Conservation (phyloP, 2,113 vertebrate species). For the Toxostoma redivivum region DNA sequence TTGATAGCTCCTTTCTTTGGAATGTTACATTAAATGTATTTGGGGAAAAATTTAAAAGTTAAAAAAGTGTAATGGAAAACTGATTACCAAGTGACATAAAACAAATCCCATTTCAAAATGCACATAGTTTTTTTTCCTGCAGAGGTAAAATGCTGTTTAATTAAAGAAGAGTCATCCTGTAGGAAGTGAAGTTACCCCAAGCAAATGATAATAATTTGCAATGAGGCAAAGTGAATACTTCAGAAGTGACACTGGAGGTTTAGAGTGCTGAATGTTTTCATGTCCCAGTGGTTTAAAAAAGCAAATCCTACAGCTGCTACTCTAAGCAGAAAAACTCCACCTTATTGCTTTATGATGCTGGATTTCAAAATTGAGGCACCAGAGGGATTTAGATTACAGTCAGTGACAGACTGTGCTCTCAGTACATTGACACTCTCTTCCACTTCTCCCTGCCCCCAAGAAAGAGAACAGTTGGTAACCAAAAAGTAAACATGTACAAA, state of each 20-base stretch:
- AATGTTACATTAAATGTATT: not conserved
- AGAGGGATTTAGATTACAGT: slow-evolving; percentile 36
- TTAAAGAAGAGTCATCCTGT: slow-evolving; percentile 36
- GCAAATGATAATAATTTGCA: slow-evolving; percentile 48
- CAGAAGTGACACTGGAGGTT: slow-evolving; percentile 7
- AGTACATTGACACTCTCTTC: not conserved
- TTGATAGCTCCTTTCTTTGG: not conserved
- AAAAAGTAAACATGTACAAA: slow-evolving; percentile 20
- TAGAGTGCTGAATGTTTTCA: slow-evolving; percentile 6
- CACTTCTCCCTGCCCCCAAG: not conserved
- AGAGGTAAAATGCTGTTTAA: slow-evolving; percentile 54
- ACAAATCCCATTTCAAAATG: not conserved
- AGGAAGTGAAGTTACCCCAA: slow-evolving; percentile 48
- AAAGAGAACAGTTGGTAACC: not conserved
- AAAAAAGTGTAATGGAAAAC: not conserved
- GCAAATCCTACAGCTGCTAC: slow-evolving; percentile 38
- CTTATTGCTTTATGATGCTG: slow-evolving; percentile 24
- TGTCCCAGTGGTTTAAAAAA: slow-evolving; percentile 44
- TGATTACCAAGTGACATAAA: not conserved
- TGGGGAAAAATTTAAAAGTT: not conserved
- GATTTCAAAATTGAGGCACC: slow-evolving; percentile 24
- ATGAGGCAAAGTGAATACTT: slow-evolving; percentile 47
- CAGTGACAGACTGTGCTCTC: slow-evolving; percentile 34
- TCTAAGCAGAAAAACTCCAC: slow-evolving; percentile 35
- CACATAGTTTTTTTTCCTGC: not conserved